phyloP scores from a whole-genome alignment of 1,140 invertebrate species.

The Drosophila simulans region DNA sequence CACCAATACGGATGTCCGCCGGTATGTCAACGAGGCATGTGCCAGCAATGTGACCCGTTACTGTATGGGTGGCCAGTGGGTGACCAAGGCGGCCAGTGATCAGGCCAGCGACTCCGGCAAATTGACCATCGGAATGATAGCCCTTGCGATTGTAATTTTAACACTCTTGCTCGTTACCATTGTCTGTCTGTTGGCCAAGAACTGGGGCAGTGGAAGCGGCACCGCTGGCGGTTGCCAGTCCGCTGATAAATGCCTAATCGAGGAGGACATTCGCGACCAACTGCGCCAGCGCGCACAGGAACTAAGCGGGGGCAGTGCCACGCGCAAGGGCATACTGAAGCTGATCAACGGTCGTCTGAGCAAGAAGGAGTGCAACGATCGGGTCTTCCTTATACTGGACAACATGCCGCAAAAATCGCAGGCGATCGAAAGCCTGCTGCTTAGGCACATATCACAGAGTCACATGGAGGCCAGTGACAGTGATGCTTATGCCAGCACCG shows the following conservation, averaged over 20 bases:
- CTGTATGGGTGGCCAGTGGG: constrained; percentile 46
- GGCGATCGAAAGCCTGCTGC: constrained; percentile 41
- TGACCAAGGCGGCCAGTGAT: background rate
- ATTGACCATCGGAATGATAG: background rate
- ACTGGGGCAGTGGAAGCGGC: background rate
- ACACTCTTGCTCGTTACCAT: background rate
- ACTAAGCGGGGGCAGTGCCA: background rate
- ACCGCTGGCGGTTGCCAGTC: background rate
- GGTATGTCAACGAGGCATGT: constrained; percentile 70
- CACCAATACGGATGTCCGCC: constrained; percentile 46
- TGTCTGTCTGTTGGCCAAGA: background rate
- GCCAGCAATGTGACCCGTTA: constrained; percentile 42
- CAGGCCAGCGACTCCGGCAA: background rate
- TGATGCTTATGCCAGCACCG: background rate
- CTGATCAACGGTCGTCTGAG: constrained; percentile 23
- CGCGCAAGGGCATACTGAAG: background rate
- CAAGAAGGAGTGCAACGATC: constrained; percentile 35
- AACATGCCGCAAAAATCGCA: constrained; percentile 24
- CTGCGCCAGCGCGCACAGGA: background rate
- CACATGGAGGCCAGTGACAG: constrained; percentile 1
- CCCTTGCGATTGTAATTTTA: background rate
- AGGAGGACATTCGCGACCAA: background rate
- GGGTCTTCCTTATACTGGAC: constrained; percentile 33
- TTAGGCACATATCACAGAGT: constrained; percentile 45
- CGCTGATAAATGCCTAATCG: background rate